Evolutionary conservation across 2,797 vertebrate genomes (phyloP), one percentile per base, ranked within the genome.

Genomic region (Scarus forsteni): DNA sequence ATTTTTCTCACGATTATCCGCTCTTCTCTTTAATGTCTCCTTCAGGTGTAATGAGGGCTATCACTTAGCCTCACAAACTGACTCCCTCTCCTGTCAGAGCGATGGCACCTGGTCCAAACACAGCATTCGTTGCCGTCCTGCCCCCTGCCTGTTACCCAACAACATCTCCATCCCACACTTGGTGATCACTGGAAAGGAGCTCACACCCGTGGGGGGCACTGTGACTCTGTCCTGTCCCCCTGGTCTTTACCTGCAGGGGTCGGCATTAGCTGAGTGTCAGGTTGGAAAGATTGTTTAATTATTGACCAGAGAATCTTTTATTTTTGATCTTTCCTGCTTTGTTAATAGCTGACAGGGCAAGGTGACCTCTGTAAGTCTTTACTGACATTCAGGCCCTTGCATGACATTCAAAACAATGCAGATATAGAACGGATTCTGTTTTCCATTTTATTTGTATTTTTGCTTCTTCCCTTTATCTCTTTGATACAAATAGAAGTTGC

Each of bases 11-110:
- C 5, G 18, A 44, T 39, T 39, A 7, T 7, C 9, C 7, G 6
- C 15, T 38, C 3, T 19, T 45, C 0, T 12, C 40, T 50, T 64
- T 14, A 19, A 5, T 44, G 18, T 61, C 13, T 34, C 51, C 51
- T 64, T 15, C 90, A 99, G 98, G 54, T 99, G 98, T 91, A 90
- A 95, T 15, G 94, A 97, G 16, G 97, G 97, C 3, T 98, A 95
- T 60, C 19, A 85, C 15, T 89, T 96, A 60, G 85, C 89, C 1
- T 88, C 95, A 58, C 93, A 92, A 10, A 80, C 75, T 4, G 90
- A 93, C 27, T 89, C 88, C 5, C 88, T 96, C 56, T 93, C 83
- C 75, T 99, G 98, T 85, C 94, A 94, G 86, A 93, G 95, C 75
- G 95, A 99, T 36, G 96, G 96, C 39, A 92, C 68, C 5, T 99